phyloP scores from a whole-genome alignment of 1,140 invertebrate genomes.

The Ceratoteleas bidentatus region DNA sequence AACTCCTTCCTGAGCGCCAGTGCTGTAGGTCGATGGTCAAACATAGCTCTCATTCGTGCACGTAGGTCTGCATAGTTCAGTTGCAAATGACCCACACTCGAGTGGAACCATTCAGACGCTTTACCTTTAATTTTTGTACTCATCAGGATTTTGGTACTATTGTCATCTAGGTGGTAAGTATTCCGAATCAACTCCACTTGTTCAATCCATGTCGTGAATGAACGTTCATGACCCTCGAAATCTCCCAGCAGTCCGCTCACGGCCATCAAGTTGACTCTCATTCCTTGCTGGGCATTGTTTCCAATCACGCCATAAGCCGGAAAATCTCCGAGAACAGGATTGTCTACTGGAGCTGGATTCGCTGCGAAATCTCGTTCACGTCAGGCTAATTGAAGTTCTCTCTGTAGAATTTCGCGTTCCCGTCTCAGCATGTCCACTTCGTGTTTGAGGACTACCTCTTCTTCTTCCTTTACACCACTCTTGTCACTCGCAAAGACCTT shows the following conservation, averaged over 20 bases:
- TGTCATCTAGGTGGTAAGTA: neutral
- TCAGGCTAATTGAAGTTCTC: too few relatives aligned
- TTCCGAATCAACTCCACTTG: neutral
- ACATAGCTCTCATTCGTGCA: neutral
- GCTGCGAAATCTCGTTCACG: too few relatives aligned
- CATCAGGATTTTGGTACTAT: neutral
- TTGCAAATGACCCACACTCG: neutral
- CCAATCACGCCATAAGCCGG: neutral
- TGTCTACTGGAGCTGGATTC: too few relatives aligned
- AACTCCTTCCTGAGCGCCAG: conserved; percentile 1
- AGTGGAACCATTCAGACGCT: neutral
- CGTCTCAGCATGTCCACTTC: neutral
- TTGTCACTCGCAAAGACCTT: neutral
- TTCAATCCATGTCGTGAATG: neutral
- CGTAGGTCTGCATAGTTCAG: neutral
- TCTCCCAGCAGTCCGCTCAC: neutral
- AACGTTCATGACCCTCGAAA: neutral
- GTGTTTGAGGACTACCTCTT: neutral
- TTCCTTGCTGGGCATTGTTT: neutral
- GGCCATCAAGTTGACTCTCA: neutral
- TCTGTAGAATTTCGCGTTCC: too few relatives aligned
- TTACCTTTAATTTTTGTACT: neutral
- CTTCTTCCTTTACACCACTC: neutral
- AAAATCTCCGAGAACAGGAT: too few relatives aligned
- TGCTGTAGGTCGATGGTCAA: neutral